phyloP scores from a whole-genome alignment of 2,113 vertebrate species.

The Coreoperca whiteheadi region DNA sequence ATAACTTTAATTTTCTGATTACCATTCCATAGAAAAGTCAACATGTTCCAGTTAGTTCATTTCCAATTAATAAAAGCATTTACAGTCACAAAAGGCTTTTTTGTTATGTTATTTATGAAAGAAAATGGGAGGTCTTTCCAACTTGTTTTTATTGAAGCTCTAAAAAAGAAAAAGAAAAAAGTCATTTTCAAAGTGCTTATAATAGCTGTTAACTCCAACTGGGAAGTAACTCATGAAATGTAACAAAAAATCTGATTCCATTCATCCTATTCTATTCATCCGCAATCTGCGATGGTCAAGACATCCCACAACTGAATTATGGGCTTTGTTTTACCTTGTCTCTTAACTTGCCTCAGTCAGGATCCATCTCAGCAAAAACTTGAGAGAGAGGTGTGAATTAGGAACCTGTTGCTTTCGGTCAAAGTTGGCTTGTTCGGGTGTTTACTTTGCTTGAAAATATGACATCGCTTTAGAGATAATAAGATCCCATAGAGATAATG shows the following conservation, averaged over 20 bases:
- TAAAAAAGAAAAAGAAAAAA: background rate
- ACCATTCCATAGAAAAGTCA: background rate
- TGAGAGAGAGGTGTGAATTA: background rate
- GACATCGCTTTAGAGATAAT: background rate
- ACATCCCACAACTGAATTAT: background rate
- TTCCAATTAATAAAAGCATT: background rate
- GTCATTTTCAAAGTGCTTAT: conserved; percentile 5
- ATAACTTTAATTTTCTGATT: conserved; percentile 22
- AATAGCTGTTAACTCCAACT: background rate
- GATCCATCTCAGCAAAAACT: background rate
- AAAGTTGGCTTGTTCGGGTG: background rate
- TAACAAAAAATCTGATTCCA: background rate
- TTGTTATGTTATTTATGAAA: background rate
- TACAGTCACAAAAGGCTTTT: background rate
- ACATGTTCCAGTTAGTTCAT: conserved; percentile 9
- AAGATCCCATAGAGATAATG: background rate
- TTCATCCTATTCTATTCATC: background rate
- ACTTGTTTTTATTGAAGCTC: background rate
- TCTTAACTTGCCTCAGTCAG: background rate
- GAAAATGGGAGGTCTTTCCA: background rate
- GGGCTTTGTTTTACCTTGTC: background rate
- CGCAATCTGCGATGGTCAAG: background rate
- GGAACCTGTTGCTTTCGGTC: background rate
- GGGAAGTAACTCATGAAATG: background rate
- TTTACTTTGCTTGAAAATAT: background rate